A percentile compares a stretch with the other conserved stretches of the same genome.
Conservation (phyloP, 2,888 invertebrate species). For the Thysanoteuthis rhombus region DNA sequence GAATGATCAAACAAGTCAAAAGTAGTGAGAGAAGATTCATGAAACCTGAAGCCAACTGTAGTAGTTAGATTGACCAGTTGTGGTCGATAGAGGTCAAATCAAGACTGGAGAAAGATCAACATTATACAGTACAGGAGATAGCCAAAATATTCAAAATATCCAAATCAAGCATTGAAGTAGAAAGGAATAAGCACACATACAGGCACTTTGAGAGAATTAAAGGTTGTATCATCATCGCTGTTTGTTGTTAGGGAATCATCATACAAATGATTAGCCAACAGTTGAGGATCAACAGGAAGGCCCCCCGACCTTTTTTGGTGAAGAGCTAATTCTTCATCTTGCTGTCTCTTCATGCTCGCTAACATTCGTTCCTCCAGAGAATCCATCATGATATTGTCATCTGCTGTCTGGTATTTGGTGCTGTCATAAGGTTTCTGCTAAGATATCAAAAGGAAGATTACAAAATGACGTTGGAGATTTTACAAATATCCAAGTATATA, state of each 20-base stretch:
- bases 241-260: slow-evolving; percentile 57
- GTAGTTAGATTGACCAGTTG: no score
- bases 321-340: slow-evolving; percentile 48
- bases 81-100: neutral
- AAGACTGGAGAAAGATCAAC: neutral
- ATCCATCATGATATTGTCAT: slow-evolving; percentile 56
- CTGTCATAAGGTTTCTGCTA: slow-evolving; percentile 57
- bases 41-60: no score
- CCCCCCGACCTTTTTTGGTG: neutral
- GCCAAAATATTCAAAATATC: neutral
- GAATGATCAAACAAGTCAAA: neutral
- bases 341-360: slow-evolving; percentile 58
- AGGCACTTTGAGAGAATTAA: slow-evolving; percentile 60
- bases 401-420: slow-evolving; percentile 50
- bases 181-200: slow-evolving; percentile 38
- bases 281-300: neutral
- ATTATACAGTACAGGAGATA: neutral
- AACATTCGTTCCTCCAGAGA: slow-evolving; percentile 64
- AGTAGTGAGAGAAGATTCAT: neutral
- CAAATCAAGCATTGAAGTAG: no score
- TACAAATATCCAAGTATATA: neutral
- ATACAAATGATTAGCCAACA: slow-evolving; percentile 41
- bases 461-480: neutral
- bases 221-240: slow-evolving; percentile 62
- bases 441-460: neutral